Evolutionary conservation across 2,888 invertebrate genomes (phyloP).

Genomic region (Lordiphosa fenestrarum): DNA sequence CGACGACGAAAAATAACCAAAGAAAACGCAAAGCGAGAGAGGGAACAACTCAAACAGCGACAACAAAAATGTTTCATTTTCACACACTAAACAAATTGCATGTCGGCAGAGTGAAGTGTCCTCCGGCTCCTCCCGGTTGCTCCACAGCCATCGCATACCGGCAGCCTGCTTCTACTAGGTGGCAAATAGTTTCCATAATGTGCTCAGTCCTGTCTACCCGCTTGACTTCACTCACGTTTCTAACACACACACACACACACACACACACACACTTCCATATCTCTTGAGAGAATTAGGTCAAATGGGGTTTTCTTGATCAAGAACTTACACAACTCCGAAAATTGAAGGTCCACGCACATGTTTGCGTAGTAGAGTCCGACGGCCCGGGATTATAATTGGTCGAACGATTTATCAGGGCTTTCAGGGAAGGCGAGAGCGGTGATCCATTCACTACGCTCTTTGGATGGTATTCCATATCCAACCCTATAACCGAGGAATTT

Average conservation of each 20-base stretch:
- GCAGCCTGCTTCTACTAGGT: constrained; percentile 24
- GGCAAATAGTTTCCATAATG: constrained; percentile 39
- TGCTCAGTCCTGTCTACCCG: constrained; percentile 4
- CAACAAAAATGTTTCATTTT: constrained; percentile 67
- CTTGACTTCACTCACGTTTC: constrained; percentile 23
- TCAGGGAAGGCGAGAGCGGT: too few species aligned
- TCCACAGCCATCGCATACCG: constrained; percentile 14
- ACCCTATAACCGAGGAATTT: too few species aligned
- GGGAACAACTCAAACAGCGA: constrained; percentile 13
- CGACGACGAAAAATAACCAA: constrained; percentile 21
- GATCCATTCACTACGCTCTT: too few species aligned
- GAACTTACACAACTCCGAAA: too few species aligned
- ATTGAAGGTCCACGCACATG: too few species aligned
- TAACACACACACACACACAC: constrained; percentile 1
- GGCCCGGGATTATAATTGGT: too few species aligned
- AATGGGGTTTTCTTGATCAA: too few species aligned
- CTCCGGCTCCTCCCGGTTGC: constrained; percentile 5
- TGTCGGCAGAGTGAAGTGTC: constrained; percentile 46
- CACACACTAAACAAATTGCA: constrained; percentile 73
- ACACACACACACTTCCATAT: too few species aligned
- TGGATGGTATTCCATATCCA: too few species aligned
- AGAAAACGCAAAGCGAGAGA: constrained; percentile 6
- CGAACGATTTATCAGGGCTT: too few species aligned
- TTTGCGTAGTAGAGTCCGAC: too few species aligned
- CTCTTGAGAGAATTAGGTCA: too few species aligned